phyloP scores from a whole-genome alignment of 2,797 vertebrate species.

The Amblyraja radiata region DNA sequence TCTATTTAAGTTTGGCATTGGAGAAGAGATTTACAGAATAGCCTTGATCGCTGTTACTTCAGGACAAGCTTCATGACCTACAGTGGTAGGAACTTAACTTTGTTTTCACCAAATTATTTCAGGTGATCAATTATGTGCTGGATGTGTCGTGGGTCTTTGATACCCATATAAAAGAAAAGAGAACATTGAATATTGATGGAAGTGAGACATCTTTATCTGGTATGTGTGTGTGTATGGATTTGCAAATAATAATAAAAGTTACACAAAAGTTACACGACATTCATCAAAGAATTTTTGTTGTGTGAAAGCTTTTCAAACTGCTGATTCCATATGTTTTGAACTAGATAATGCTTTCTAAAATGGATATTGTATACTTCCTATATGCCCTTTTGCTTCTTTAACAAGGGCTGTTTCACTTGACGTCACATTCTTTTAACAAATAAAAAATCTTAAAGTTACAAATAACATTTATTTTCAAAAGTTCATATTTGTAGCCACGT shows the following conservation, averaged over 20 bases:
- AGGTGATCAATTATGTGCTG: constrained; percentile 77
- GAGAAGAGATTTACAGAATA: not conserved
- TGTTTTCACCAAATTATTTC: not conserved
- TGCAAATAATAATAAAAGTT: not conserved
- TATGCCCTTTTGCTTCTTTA: too few species aligned
- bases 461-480: too few species aligned
- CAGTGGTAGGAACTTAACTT: not conserved
- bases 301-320: too few species aligned
- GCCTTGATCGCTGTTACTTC: not conserved
- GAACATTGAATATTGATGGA: constrained; percentile 61
- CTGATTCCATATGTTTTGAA: too few species aligned
- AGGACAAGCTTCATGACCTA: not conserved
- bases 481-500: not conserved
- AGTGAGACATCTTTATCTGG: constrained; percentile 62
- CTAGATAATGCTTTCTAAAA: too few species aligned
- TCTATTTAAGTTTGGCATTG: not conserved
- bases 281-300: not conserved
- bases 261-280: not conserved
- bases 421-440: too few species aligned
- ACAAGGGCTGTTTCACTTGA: too few species aligned
- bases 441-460: too few species aligned
- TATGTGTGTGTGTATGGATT: constrained; percentile 45
- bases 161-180: constrained; percentile 78
- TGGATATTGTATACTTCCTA: too few species aligned
- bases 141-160: constrained; percentile 88